phyloP scores from a whole-genome alignment of 2,113 vertebrate genomes.

The Lophotis ruficrista region DNA sequence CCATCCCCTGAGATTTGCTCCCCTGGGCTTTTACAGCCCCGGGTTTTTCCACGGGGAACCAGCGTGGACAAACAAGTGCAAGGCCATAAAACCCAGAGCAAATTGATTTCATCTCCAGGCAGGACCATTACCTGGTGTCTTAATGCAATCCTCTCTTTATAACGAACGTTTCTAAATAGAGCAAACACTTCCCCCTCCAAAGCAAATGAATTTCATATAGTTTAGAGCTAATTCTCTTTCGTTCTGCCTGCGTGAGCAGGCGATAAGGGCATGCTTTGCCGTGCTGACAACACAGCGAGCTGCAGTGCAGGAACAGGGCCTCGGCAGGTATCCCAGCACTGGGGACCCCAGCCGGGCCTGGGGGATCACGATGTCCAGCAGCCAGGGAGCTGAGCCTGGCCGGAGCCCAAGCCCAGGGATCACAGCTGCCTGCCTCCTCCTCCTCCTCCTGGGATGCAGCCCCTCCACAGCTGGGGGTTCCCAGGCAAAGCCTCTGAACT shows the following conservation, averaged over 20 bases:
- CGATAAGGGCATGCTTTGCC: slow-evolving; percentile 72
- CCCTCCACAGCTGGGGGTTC: not conserved
- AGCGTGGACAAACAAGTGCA: slow-evolving; percentile 55
- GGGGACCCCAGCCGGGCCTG: accelerated
- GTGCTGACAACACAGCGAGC: slow-evolving; percentile 56
- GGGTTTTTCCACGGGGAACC: slow-evolving; percentile 40
- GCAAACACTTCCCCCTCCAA: slow-evolving; percentile 76
- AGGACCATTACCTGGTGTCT: slow-evolving; percentile 72
- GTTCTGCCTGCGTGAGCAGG: slow-evolving; percentile 77
- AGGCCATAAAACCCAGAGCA: slow-evolving; percentile 76
- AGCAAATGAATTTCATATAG: slow-evolving; percentile 80
- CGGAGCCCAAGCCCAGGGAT: not conserved
- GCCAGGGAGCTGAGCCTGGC: accelerated
- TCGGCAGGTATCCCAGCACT: not conserved
- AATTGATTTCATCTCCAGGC: slow-evolving; percentile 79
- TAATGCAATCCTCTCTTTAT: slow-evolving; percentile 70
- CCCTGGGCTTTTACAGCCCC: not conserved
- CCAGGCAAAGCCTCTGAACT: not conserved
- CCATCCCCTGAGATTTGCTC: not conserved
- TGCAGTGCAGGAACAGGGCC: slow-evolving; percentile 43
- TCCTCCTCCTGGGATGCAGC: too few relatives aligned
- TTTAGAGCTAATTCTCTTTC: slow-evolving; percentile 79
- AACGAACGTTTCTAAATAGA: slow-evolving; percentile 60
- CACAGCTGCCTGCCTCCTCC: not conserved
- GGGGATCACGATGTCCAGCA: accelerated